Evolutionary conservation across 2,888 invertebrate genomes (phyloP).

Genomic region (Drosophila meridionalis): DNA sequence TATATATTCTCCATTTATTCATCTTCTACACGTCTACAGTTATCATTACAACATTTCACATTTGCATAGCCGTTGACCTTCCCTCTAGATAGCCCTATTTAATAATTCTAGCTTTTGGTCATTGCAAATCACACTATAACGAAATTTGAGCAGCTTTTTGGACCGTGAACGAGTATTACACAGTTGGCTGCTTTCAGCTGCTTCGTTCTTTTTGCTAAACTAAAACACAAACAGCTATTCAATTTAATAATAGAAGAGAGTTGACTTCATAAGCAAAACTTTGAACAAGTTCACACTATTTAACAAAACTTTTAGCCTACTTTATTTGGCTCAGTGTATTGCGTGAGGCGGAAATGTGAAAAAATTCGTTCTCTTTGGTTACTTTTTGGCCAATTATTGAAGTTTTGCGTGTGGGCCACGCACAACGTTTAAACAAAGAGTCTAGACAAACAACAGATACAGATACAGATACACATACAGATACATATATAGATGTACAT

Average conservation of each 20-base stretch:
- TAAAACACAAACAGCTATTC: not conserved
- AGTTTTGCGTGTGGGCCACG: conserved; percentile 41
- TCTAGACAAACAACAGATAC: conserved; percentile 17
- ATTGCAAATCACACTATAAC: conserved; percentile 4
- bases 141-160: conserved; percentile 6
- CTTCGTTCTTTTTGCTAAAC: not conserved
- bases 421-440: conserved; percentile 25
- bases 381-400: conserved; percentile 30
- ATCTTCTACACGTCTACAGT: not conserved
- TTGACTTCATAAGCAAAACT: not conserved
- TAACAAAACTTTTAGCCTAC: not conserved
- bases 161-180: conserved; percentile 6
- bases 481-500: not conserved
- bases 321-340: conserved; percentile 32
- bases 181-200: not conserved
- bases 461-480: not conserved
- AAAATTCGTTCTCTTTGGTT: conserved; percentile 16
- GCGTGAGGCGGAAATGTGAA: conserved; percentile 48
- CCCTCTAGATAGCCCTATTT: not conserved
- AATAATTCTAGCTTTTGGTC: not conserved
- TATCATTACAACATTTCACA: not conserved
- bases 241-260: not conserved
- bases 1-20: not conserved
- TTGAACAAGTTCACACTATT: not conserved
- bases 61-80: not conserved